phyloP scores from a whole-genome alignment of 2,113 vertebrate genomes.

The Xenotilapia flavipinnis region DNA sequence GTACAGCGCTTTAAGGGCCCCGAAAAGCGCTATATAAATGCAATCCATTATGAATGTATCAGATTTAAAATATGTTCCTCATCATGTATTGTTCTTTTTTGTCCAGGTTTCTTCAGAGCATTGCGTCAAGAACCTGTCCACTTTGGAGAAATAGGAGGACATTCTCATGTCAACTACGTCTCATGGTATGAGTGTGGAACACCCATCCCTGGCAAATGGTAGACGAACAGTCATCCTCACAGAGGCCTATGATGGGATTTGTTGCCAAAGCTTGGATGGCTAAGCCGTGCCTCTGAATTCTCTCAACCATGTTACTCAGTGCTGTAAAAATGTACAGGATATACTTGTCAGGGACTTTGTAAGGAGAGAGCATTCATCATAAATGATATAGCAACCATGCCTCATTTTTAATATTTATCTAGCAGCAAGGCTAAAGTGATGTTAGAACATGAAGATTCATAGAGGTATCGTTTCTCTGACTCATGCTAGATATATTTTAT shows the following conservation, averaged over 20 bases:
- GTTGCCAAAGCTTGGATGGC: conserved; percentile 14
- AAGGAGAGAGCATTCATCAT: conserved; percentile 58
- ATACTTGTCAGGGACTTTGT: conserved; percentile 70
- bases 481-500: conserved; percentile 40
- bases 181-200: conserved; percentile 96
- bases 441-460: neutral
- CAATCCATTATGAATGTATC: neutral
- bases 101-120: conserved; percentile 85
- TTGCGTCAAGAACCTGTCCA: conserved; percentile 90
- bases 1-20: neutral
- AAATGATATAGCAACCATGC: conserved; percentile 64
- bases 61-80: neutral
- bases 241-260: neutral
- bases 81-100: neutral
- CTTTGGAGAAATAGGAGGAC: conserved; percentile 87
- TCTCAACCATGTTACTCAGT: conserved; percentile 6
- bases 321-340: conserved; percentile 67
- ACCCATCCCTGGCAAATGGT: conserved; percentile 95
- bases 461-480: neutral
- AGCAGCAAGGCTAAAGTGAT: conserved; percentile 58
- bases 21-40: rapidly evolving
- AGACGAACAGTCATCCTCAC: conserved; percentile 18
- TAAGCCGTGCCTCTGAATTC: neutral
- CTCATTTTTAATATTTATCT: conserved; percentile 81
- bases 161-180: conserved; percentile 85